Conservation (phyloP, 2,797 vertebrate species). For the Choloepus didactylus region DNA sequence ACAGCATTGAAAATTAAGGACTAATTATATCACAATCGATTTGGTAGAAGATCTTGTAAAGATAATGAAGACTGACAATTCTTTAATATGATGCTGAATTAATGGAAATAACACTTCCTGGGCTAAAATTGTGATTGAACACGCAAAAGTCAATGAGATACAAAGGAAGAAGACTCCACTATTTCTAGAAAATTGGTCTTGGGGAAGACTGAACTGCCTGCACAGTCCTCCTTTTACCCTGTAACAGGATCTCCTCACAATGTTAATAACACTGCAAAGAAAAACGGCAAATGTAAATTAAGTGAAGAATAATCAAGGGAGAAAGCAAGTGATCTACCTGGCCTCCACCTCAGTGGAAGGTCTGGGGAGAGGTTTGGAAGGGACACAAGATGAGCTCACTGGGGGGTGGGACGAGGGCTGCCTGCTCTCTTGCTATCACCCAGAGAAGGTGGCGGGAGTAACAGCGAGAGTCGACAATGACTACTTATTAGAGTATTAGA, state of each 20-base stretch:
- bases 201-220: neutral
- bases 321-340: neutral
- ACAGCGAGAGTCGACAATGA: neutral
- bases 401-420: neutral
- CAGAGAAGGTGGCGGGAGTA: neutral
- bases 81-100: neutral
- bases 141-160: neutral
- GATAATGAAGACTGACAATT: neutral
- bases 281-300: neutral
- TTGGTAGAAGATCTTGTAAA: neutral
- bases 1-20: neutral
- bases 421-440: neutral
- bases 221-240: neutral
- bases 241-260: neutral
- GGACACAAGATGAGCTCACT: neutral
- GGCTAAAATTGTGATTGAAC: neutral
- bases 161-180: neutral
- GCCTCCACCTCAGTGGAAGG: neutral
- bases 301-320: neutral
- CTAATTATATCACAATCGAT: neutral
- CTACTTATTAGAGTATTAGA: neutral
- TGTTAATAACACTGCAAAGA: neutral
- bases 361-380: neutral
- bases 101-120: constrained; percentile 17
- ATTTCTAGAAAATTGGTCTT: neutral